Evolutionary conservation across 2,888 invertebrate genomes (phyloP), one percentile per base, ranked within the genome.

Genomic region (Andrena bicolor): DNA sequence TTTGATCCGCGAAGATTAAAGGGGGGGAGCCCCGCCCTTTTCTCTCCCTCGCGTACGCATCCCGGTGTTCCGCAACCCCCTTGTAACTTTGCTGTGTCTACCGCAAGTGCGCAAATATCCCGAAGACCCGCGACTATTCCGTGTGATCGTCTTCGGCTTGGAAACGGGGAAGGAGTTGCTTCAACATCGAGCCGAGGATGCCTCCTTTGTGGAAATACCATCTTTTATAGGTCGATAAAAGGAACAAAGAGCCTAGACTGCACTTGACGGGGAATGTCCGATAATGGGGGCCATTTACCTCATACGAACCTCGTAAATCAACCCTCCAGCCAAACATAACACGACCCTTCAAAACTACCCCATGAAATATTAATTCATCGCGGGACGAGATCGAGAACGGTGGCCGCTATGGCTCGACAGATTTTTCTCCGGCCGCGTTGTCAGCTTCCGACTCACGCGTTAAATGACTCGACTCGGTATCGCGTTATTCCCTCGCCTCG

Each of bases 1-100:
- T 93, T 93, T 92, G 92, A 93, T 93, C 93, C 92, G 89, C 89
- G 90, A 92, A 93, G 93, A 93, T 93, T 93, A 93, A 93, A 93
- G 93, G 92, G 90, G 89, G 93, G 92, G 90, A 89, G 16, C 16
- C 88, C 84, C 87, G 84, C 87, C 81, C 87, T 85, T 79, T 81
- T 86, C 86, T 83, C 84, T 83, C 70, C 80, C 85, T 64, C 61
- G 58, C 65, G 26, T 66, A 26, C 23, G 70, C 65, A 56, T 73
- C 86, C 75, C 86, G 65, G 60, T 53, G 35, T 69, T 78, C 35
- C 58, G 76, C 75, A 81, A 79, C 82, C 82, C 83, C 80, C 77
- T 78, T 70, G 82, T 77, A 76, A 82, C 72, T 84, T 82, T 75
- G 74, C 80, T 70, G 30, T 80, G 81, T 77, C 73, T 41, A 32